phyloP scores from a whole-genome alignment of 2,888 invertebrate genomes.

The Synergus itoensis region DNA sequence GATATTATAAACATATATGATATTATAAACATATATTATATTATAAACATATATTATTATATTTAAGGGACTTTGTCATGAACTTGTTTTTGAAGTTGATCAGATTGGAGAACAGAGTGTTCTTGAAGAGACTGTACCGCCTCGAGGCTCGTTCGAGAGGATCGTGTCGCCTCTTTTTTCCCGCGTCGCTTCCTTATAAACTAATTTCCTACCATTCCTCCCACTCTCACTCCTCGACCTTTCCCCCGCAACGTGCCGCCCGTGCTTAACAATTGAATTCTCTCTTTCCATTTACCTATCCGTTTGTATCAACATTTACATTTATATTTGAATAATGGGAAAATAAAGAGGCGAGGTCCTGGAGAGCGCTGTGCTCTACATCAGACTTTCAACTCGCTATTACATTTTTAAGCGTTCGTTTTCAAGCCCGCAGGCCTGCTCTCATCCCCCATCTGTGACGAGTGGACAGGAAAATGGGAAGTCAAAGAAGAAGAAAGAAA shows the following conservation, averaged over 20 bases:
- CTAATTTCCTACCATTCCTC: slow-evolving; percentile 73
- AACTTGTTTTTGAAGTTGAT: slow-evolving; percentile 25
- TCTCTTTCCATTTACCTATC: slow-evolving; percentile 78
- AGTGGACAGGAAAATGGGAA: slow-evolving; percentile 29
- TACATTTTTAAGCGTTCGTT: slow-evolving; percentile 76
- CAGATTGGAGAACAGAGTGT: slow-evolving; percentile 38
- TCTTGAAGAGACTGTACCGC: slow-evolving; percentile 53
- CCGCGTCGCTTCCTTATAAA: slow-evolving; percentile 76
- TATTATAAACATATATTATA: neutral
- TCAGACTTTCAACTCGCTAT: slow-evolving; percentile 64
- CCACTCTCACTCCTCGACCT: slow-evolving; percentile 47
- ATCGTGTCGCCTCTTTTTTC: slow-evolving; percentile 58
- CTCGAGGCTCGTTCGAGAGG: slow-evolving; percentile 57
- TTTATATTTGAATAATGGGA: slow-evolving; percentile 78
- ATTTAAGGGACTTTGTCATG: neutral
- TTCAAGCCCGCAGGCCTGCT: slow-evolving; percentile 71
- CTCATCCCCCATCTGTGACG: slow-evolving; percentile 45
- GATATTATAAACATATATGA: neutral
- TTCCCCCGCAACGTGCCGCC: slow-evolving; percentile 58
- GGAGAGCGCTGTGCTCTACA: slow-evolving; percentile 50
- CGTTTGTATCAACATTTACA: slow-evolving; percentile 79
- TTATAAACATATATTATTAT: neutral
- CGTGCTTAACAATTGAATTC: slow-evolving; percentile 76
- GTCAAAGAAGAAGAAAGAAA: slow-evolving; percentile 36
- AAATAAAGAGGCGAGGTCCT: slow-evolving; percentile 74